Base-by-base conservation (phyloP, 2,113 vertebrate species). In the Melospiza georgiana region DNA sequence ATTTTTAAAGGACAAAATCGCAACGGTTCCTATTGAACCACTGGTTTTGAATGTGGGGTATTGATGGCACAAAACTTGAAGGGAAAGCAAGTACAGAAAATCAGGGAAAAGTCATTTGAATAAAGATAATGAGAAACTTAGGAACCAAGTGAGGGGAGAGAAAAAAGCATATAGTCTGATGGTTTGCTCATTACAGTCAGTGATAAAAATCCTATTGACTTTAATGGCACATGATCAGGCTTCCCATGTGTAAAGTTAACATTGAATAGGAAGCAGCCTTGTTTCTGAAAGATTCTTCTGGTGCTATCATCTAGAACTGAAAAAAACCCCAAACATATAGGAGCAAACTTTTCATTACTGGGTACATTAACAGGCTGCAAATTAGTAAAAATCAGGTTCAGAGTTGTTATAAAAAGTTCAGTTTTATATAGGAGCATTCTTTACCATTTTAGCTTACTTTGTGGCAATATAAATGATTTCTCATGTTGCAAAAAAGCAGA, bases 181-280 rank as follows among this genome's bases (percentile, higher is more conserved):
- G 39, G 24, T 20, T 58, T 78, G 35, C 83, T 95, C 76, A 20
- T 88, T 86, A 88, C 30, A 90, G 82, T 52, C 67, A 90, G 81
- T 81, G 72, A 83, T 74, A 95, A 97, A 94, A 96, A 89, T 87
- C 43, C 68, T 67, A 48, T 78, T 90, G 93, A 82, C 77, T 92
- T 94, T 75, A 86, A 80, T 52, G 84, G 65, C 65, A 30, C 52
- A 86, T 77, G 90, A 90, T 88, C 85, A 75, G 72, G 63, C 35
- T 86, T 95, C 85, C 88, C 83, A 54, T 78, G 85, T 88, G 75
- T 88, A 65, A 91, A 95, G 72, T 93, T 93, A 90, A 80, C 72
- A 88, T 6, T 63, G 59, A 90, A 88, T 59, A 59, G 63, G 59
- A 90, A 93, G 51, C 59, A 93, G 65, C 48, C 55, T 63, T 52